Percentiles rank a stretch among this genome's conserved stretches.
These are phyloP conservation scores for Morelia viridis DNA, from an alignment of 2,797 vertebrate genomes.

Conservation along the genomic window DNA sequence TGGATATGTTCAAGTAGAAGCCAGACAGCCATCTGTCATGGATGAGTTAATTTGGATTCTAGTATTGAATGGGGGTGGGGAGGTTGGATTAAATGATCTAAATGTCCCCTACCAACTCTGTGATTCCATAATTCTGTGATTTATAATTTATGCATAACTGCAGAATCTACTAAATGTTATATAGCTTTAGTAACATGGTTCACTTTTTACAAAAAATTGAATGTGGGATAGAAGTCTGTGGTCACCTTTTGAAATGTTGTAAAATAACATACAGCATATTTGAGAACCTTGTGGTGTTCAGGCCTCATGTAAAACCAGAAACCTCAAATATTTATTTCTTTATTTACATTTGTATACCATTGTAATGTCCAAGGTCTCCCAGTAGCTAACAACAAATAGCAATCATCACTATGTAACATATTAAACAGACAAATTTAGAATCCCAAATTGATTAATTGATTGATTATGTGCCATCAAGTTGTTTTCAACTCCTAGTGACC, in stretches of 20 bases:
- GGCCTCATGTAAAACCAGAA: not conserved
- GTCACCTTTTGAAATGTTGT: not conserved
- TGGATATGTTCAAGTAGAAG: not conserved
- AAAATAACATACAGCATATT: not conserved
- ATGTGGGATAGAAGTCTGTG: not conserved
- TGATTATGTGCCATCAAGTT: not conserved
- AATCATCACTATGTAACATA: not conserved
- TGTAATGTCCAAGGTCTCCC: not conserved
- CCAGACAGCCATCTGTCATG: not conserved
- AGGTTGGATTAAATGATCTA: not conserved
- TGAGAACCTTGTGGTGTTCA: not conserved
- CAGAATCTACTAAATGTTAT: not conserved
- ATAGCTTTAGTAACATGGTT: not conserved
- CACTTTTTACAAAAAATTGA: not conserved
- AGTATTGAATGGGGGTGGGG: not conserved
- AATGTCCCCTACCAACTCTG: not conserved
- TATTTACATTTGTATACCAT: not conserved
- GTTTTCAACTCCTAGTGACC: not conserved
- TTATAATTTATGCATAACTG: not conserved
- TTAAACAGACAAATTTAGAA: not conserved
- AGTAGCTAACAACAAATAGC: not conserved
- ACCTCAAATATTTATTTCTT: not conserved
- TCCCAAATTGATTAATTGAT: too few relatives aligned
- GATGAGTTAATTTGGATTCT: not conserved
- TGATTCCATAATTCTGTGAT: not conserved